Conservation (phyloP, 2,797 vertebrate species). For the Ctenosaura bakeri region DNA sequence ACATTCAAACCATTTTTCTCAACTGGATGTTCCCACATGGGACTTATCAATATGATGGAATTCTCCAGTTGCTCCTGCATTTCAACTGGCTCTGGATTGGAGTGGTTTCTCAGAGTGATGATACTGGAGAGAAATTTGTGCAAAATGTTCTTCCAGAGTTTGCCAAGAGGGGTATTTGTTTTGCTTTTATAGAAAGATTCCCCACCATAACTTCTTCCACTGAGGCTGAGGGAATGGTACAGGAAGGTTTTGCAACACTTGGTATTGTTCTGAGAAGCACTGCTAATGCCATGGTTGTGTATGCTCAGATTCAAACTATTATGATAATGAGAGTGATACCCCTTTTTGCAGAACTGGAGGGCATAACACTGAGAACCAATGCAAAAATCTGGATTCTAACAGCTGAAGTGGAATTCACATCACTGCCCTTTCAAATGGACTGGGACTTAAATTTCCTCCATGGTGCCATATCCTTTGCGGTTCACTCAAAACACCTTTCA, state of each 20-base stretch:
- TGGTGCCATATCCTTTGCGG: too few relatives aligned
- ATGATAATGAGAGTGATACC: too few relatives aligned
- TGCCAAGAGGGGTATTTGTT: background rate
- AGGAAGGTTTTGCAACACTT: too few relatives aligned
- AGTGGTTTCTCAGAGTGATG: background rate
- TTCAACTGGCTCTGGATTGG: background rate
- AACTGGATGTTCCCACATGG: too few relatives aligned
- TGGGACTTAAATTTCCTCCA: background rate
- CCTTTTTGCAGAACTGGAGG: too few relatives aligned
- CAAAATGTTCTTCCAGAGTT: background rate
- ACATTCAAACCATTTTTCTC: too few relatives aligned
- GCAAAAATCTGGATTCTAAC: slow-evolving; percentile 1
- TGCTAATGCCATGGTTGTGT: background rate
- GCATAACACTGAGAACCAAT: too few relatives aligned
- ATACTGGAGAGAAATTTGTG: background rate
- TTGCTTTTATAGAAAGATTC: background rate
- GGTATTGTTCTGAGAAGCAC: background rate
- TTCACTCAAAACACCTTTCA: too few relatives aligned
- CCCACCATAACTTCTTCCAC: too few relatives aligned
- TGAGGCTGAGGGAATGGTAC: too few relatives aligned
- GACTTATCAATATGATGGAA: background rate
- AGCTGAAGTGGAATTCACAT: slow-evolving; percentile 1
- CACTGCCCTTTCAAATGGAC: background rate
- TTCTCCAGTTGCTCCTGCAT: background rate
- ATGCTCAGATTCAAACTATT: background rate